Percentiles rank a stretch among this genome's conserved stretches.
Evolutionary conservation across 2,113 vertebrate genomes (phyloP).

Genomic region (Antennarius striatus): DNA sequence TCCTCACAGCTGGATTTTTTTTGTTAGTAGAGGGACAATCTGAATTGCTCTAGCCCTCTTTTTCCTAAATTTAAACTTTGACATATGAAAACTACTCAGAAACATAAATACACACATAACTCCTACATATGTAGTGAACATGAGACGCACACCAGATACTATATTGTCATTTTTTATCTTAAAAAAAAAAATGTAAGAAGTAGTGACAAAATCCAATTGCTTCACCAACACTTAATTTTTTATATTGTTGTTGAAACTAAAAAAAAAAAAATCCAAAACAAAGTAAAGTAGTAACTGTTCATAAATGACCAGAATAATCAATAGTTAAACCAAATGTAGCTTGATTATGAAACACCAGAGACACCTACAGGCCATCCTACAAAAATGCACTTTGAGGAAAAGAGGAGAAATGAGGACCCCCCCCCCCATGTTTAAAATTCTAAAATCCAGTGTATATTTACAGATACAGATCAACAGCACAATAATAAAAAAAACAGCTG

Average conservation of each 20-base stretch:
- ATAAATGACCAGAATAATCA: no score
- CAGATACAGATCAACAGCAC: neutral
- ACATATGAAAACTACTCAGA: conserved; percentile 30
- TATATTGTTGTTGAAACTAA: no score
- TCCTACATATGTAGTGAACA: conserved; percentile 20
- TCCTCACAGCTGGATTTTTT: neutral
- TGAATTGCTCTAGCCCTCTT: neutral
- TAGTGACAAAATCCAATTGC: no score
- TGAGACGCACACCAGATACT: neutral
- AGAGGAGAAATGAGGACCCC: no score
- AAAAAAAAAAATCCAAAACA: no score
- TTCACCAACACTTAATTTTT: no score
- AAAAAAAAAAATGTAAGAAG: no score
- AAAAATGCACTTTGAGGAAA: conserved; percentile 7
- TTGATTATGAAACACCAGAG: conserved; percentile 40
- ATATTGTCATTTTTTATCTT: no score
- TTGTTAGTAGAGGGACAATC: conserved; percentile 7
- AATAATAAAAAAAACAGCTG: conserved; percentile 12
- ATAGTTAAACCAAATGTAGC: no score
- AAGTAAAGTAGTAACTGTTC: no score
- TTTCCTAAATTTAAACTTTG: conserved; percentile 56
- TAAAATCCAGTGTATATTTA: conserved; percentile 7
- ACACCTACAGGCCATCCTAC: conserved; percentile 48
- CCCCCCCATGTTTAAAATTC: conserved; percentile 5
- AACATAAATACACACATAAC: conserved; percentile 32